phyloP scores from a whole-genome alignment of 2,113 vertebrate species.

The Spilogale gracilis region DNA sequence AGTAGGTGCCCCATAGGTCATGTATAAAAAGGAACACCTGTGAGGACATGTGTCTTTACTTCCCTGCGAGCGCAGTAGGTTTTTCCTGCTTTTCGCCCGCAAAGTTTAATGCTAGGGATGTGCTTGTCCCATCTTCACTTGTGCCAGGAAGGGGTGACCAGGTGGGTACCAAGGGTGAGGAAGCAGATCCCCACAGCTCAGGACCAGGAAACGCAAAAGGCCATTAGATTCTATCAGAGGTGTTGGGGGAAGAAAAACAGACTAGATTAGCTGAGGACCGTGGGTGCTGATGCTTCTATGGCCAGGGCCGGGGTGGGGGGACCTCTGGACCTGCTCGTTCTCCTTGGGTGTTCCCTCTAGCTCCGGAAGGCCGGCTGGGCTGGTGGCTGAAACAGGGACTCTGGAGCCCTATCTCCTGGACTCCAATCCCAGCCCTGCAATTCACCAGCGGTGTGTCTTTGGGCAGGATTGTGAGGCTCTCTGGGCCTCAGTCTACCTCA shows the following conservation, averaged over 20 bases:
- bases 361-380: not conserved
- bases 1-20: not conserved
- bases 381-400: not conserved
- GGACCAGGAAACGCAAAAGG: not conserved
- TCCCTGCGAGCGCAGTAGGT: not conserved
- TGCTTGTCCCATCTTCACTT: not conserved
- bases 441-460: not conserved
- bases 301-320: not conserved
- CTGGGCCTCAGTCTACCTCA: not conserved
- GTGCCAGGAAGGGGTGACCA: not conserved
- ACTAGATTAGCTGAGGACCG: not conserved
- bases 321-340: not conserved
- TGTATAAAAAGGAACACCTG: not conserved
- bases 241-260: not conserved
- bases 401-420: not conserved
- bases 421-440: not conserved
- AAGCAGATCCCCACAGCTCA: not conserved
- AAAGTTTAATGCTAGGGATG: not conserved
- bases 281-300: not conserved
- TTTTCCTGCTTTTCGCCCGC: not conserved
- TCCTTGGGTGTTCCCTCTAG: accelerated
- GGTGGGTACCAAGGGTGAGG: accelerated
- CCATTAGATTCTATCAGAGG: not conserved
- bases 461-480: not conserved
- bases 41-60: not conserved